These are phyloP conservation scores for Poecilia velifera DNA, from an alignment of 2,797 vertebrate genomes.

Conservation along the genomic window DNA sequence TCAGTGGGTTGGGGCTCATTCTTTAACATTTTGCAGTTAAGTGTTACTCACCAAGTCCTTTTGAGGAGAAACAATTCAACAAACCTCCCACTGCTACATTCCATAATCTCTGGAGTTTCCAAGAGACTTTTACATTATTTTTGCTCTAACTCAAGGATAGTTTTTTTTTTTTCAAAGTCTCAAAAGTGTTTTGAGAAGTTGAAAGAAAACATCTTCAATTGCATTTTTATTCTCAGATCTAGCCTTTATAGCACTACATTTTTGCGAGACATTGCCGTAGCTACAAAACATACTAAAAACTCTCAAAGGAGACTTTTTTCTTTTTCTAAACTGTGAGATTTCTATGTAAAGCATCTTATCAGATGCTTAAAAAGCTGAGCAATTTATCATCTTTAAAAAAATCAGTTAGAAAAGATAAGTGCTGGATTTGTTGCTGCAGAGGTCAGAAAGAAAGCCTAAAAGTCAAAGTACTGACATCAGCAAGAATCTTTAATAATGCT, in stretches of 20 bases:
- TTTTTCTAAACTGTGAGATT: background rate
- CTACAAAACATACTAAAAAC: too few species aligned
- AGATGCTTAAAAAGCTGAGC: background rate
- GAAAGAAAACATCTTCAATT: background rate
- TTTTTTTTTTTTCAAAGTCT: background rate
- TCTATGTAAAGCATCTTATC: background rate
- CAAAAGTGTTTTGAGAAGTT: background rate
- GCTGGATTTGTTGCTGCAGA: conserved; percentile 8
- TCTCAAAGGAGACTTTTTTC: background rate
- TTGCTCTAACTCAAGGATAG: background rate
- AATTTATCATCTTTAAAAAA: conserved; percentile 1
- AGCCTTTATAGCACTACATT: background rate
- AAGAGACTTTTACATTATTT: background rate
- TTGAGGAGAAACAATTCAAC: background rate
- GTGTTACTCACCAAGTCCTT: conserved; percentile 1
- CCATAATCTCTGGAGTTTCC: background rate
- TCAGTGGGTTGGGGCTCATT: background rate
- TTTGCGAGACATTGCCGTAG: background rate
- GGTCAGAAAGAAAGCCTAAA: conserved; percentile 22
- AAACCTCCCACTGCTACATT: conserved; percentile 7
- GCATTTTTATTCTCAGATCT: background rate
- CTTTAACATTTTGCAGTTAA: background rate
- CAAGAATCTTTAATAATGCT: conserved; percentile 4
- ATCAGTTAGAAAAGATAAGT: background rate
- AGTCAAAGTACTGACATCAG: background rate